phyloP scores from a whole-genome alignment of 1,140 invertebrate genomes.

The Hylyphantes graminicola region DNA sequence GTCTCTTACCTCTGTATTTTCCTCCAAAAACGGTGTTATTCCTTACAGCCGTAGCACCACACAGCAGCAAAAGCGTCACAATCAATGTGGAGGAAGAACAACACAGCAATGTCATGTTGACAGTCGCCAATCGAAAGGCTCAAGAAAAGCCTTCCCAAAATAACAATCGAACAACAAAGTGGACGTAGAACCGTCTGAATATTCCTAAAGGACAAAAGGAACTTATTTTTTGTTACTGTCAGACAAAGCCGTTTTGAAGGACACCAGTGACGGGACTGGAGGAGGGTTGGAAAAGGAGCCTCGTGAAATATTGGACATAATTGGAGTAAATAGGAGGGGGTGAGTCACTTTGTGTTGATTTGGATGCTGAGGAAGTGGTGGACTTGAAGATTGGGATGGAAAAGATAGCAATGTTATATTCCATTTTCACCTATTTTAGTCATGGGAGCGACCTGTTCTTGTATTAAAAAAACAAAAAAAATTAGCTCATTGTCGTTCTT shows the following conservation, averaged over 20 bases:
- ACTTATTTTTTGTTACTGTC: no score
- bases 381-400: no score
- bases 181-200: no score
- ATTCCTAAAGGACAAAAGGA: no score
- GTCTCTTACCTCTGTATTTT: constrained; percentile 13
- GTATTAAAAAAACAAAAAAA: no score
- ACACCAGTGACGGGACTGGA: not conserved
- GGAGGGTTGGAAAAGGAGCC: constrained; percentile 21
- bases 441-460: no score
- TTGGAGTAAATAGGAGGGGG: constrained; percentile 50
- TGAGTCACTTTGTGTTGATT: constrained; percentile 50
- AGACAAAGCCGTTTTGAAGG: no score
- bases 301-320: constrained; percentile 54
- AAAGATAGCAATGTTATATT: no score
- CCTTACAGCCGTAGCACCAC: constrained; percentile 18
- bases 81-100: constrained; percentile 30
- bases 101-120: constrained; percentile 40
- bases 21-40: constrained; percentile 18
- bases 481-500: no score
- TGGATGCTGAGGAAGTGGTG: no score
- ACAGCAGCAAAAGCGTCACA: constrained; percentile 3
- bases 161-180: no score
- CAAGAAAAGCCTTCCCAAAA: not conserved
- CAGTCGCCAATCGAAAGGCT: constrained; percentile 37
- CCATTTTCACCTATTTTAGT: no score